These are phyloP conservation scores for Dipodomys spectabilis DNA, from an alignment of 2,113 vertebrate genomes.

Conservation along the genomic window DNA sequence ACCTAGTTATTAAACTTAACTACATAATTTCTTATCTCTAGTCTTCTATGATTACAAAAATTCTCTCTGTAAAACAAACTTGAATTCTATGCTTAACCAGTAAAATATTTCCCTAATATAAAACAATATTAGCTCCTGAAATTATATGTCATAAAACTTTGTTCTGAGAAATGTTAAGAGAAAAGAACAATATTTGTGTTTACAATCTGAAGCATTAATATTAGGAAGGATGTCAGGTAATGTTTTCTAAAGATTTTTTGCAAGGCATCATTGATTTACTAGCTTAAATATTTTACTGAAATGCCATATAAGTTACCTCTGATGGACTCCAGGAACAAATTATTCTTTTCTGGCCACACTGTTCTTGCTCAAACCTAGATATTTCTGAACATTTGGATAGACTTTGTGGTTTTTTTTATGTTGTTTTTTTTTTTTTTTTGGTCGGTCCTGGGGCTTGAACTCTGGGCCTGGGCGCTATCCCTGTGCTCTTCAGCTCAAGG, in stretches of 20 bases:
- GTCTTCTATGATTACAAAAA: background rate
- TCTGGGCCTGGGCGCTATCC: no score
- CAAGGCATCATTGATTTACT: background rate
- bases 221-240: background rate
- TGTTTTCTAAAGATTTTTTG: background rate
- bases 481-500: no score
- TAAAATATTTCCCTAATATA: background rate
- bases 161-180: background rate
- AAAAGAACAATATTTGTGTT: background rate
- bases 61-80: background rate
- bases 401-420: no score
- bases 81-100: background rate
- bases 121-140: background rate
- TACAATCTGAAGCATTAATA: background rate
- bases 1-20: background rate
- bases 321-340: background rate
- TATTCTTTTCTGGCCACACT: background rate
- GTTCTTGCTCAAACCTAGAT: background rate
- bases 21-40: background rate
- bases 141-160: background rate
- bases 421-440: no score
- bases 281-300: conserved; percentile 16
- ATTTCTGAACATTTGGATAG: conserved; percentile 8
- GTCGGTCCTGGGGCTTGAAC: no score
- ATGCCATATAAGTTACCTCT: background rate